These are phyloP conservation scores for Podocnemis expansa DNA, from an alignment of 2,113 vertebrate genomes.

Conservation along the genomic window DNA sequence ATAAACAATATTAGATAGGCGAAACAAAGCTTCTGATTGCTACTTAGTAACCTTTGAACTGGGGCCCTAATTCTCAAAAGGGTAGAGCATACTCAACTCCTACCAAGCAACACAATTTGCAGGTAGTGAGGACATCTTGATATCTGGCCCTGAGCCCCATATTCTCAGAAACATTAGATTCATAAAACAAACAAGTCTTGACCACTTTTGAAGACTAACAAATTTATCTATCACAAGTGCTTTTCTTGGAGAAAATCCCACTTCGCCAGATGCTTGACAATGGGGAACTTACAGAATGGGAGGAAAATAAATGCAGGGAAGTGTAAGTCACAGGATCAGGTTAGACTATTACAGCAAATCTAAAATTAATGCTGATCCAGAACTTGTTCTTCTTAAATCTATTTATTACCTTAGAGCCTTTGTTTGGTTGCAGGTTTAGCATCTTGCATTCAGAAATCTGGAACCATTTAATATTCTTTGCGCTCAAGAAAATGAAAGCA, in stretches of 20 bases:
- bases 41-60: background rate
- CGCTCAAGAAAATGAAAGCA: background rate
- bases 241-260: too few relatives aligned
- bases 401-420: background rate
- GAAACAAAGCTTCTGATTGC: fast-evolving
- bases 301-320: too few relatives aligned
- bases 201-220: too few relatives aligned
- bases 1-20: background rate
- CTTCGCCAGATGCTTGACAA: too few relatives aligned
- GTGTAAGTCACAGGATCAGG: too few relatives aligned
- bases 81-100: background rate
- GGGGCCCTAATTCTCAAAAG: background rate
- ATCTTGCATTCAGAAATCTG: background rate
- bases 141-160: background rate
- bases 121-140: background rate
- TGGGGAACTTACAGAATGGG: too few relatives aligned
- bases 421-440: background rate
- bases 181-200: too few relatives aligned
- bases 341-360: too few relatives aligned
- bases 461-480: background rate
- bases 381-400: background rate
- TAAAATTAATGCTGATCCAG: too few relatives aligned
- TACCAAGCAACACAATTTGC: background rate
- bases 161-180: background rate
- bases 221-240: too few relatives aligned